These are phyloP conservation scores for Coluber constrictor DNA, from an alignment of 2,797 vertebrate species.

Conservation along the genomic window DNA sequence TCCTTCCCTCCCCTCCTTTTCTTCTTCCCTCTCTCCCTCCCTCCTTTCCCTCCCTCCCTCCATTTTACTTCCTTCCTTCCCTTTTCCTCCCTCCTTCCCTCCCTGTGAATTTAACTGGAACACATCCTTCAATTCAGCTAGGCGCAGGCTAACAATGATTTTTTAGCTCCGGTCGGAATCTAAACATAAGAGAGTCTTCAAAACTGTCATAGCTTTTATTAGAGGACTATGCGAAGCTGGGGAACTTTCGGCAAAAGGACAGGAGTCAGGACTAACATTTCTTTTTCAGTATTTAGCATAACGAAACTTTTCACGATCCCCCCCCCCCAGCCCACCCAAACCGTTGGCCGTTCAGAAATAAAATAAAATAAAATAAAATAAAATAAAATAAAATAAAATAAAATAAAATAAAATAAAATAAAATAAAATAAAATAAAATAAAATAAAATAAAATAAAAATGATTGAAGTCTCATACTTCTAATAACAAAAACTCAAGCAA, in stretches of 20 bases:
- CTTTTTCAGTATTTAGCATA: not conserved
- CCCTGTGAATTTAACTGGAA: not conserved
- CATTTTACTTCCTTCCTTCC: too few species aligned
- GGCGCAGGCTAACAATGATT: not conserved
- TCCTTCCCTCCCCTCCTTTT: too few species aligned
- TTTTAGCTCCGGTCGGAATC: too few species aligned
- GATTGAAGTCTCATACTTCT: not conserved
- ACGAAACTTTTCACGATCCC: not conserved
- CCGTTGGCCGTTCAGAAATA: not conserved
- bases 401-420: not conserved
- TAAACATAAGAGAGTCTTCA: too few species aligned
- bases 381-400: not conserved
- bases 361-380: too few species aligned
- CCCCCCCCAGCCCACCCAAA: rapidly evolving
- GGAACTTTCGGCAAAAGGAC: too few species aligned
- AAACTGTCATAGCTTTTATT: not conserved
- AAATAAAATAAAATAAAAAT: not conserved
- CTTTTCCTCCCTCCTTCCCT: too few species aligned
- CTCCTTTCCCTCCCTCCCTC: rapidly evolving
- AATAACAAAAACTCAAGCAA: not conserved
- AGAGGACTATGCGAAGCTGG: not conserved
- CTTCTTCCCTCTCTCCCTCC: too few species aligned
- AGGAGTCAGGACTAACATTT: too few species aligned
- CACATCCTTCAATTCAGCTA: not conserved
- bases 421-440: too few species aligned